Percentiles rank a stretch among this genome's conserved stretches.
Evolutionary conservation across 2,113 vertebrate genomes (phyloP).

Genomic region (Dendropsophus ebraccatus): DNA sequence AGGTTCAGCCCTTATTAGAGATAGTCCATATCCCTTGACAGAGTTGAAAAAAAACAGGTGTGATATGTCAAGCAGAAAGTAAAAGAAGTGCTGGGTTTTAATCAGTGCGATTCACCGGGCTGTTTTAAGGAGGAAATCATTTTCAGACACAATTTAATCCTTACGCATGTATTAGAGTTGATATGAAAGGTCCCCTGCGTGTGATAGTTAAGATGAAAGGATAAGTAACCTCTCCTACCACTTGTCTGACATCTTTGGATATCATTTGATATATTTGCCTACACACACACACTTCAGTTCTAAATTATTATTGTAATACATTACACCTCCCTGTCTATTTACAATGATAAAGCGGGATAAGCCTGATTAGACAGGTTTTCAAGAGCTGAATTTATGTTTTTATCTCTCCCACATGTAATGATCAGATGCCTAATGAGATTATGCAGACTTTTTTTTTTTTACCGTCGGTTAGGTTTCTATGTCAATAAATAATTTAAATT

Average conservation of each 20-base stretch:
- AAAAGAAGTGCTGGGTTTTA: background rate
- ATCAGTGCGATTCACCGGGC: background rate
- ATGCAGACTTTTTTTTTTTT: background rate
- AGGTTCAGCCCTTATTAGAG: background rate
- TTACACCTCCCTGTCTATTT: background rate
- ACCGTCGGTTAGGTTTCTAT: background rate
- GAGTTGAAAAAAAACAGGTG: background rate
- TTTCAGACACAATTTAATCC: background rate
- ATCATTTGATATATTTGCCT: conserved; percentile 11
- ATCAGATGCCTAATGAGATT: background rate
- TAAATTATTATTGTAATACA: conserved; percentile 6
- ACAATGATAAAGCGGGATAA: background rate
- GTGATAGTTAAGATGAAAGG: conserved; percentile 20
- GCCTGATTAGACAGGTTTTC: conserved; percentile 4
- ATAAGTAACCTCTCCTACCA: conserved; percentile 17
- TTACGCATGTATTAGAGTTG: background rate
- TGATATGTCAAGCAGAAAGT: background rate
- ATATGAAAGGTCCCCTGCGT: background rate
- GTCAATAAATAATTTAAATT: background rate
- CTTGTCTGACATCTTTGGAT: background rate
- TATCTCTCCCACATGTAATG: background rate
- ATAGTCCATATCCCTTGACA: background rate
- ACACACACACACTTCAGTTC: background rate
- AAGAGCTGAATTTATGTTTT: background rate
- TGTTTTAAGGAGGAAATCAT: background rate